These are phyloP conservation scores for Vireo altiloquus DNA, from an alignment of 2,113 vertebrate species.

Conservation along the genomic window DNA sequence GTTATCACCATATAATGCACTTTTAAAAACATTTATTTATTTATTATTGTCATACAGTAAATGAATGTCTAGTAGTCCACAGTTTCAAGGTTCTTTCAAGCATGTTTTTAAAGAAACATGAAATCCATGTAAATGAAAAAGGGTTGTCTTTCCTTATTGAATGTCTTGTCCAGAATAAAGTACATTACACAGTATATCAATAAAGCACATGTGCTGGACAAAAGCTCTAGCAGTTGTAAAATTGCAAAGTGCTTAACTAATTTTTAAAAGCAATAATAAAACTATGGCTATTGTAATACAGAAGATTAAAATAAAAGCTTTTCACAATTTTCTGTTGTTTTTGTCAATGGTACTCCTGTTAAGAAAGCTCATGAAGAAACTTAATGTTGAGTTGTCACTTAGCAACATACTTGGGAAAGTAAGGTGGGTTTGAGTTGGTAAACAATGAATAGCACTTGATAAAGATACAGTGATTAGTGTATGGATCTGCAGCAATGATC, in stretches of 20 bases:
- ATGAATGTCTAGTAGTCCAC: neutral
- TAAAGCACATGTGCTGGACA: neutral
- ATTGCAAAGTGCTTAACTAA: neutral
- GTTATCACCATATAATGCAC: slow-evolving; percentile 29
- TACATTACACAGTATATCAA: neutral
- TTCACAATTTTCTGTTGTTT: neutral
- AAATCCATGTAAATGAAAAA: neutral
- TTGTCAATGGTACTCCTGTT: neutral
- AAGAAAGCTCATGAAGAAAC: neutral
- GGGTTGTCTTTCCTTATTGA: neutral
- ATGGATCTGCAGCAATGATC: neutral
- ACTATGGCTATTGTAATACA: neutral
- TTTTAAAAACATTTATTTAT: slow-evolving; percentile 9
- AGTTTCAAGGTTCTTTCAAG: neutral
- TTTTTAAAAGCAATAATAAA: neutral
- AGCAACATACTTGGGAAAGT: neutral
- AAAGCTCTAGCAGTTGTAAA: neutral
- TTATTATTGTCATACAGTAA: neutral
- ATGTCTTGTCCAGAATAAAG: neutral
- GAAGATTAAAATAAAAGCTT: slow-evolving; percentile 25
- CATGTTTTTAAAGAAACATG: neutral
- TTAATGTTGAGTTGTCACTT: neutral
- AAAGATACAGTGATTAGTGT: neutral
- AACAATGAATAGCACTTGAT: neutral
- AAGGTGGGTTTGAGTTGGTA: neutral